These are phyloP conservation scores for Tringa solitaria DNA, from an alignment of 2,113 vertebrate species.

Conservation along the genomic window DNA sequence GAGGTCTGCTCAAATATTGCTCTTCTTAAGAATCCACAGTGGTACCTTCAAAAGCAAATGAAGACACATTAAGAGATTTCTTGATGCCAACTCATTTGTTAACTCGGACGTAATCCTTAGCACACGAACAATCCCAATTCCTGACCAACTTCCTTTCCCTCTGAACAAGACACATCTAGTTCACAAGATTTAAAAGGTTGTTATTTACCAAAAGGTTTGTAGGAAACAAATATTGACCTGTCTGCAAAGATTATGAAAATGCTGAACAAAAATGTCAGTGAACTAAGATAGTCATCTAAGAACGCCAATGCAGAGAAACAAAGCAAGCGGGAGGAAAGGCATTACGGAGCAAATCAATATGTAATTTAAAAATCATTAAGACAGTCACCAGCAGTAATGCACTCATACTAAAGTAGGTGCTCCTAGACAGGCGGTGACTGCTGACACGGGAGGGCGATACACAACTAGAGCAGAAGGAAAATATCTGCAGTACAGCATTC, in stretches of 20 bases:
- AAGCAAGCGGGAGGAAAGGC: neutral
- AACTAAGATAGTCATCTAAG: neutral
- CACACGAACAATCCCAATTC: neutral
- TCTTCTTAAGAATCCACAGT: neutral
- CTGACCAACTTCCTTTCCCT: neutral
- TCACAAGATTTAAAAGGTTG: neutral
- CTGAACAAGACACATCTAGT: neutral
- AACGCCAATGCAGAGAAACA: neutral
- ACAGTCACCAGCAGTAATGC: neutral
- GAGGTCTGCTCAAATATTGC: neutral
- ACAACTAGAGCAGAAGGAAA: neutral
- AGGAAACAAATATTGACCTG: neutral
- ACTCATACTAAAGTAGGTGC: neutral
- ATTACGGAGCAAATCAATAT: neutral
- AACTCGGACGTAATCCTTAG: neutral
- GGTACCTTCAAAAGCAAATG: neutral
- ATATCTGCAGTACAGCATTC: neutral
- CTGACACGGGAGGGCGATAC: neutral
- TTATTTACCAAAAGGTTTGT: neutral
- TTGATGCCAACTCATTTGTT: neutral
- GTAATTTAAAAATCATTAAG: conserved; percentile 37
- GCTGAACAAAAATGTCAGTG: neutral
- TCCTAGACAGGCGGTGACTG: neutral
- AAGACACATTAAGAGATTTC: neutral
- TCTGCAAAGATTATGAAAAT: neutral